A percentile compares a stretch with the other conserved stretches of the same genome.
Conservation (phyloP, 1,140 invertebrate genomes). For the Myzus persicae region DNA sequence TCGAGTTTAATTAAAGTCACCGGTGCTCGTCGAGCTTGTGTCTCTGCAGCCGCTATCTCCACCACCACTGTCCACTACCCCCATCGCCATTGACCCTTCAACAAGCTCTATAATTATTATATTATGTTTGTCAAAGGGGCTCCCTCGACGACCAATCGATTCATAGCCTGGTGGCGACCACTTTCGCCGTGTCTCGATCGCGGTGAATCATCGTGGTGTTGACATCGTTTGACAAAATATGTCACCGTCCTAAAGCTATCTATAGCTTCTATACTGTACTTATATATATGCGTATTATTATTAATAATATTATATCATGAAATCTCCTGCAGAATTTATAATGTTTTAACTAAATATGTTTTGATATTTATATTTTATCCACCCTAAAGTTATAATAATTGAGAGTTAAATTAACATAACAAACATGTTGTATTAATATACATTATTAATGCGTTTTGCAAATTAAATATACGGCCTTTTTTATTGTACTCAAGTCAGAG, state of each 20-base stretch:
- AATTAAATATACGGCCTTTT: not conserved
- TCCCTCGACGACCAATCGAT: not conserved
- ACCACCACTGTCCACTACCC: too few species aligned
- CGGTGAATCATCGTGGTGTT: not conserved
- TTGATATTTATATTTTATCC: not conserved
- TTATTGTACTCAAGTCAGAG: not conserved
- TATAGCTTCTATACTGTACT: not conserved
- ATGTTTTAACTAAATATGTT: not conserved
- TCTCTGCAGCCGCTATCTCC: not conserved
- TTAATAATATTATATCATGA: not conserved
- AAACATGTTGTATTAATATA: not conserved
- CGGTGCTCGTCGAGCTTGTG: not conserved
- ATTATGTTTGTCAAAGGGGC: not conserved
- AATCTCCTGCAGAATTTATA: not conserved
- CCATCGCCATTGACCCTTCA: not conserved
- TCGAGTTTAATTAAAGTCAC: slow-evolving; percentile 15
- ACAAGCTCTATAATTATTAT: not conserved
- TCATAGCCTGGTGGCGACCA: not conserved
- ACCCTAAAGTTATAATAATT: not conserved
- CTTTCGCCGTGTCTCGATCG: too few species aligned
- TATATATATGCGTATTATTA: not conserved
- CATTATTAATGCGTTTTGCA: slow-evolving; percentile 3
- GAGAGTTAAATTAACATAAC: not conserved
- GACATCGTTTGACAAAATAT: not conserved
- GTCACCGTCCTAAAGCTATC: not conserved